These are phyloP conservation scores for Acanthurus tractus DNA, from an alignment of 2,797 vertebrate species.

Conservation along the genomic window DNA sequence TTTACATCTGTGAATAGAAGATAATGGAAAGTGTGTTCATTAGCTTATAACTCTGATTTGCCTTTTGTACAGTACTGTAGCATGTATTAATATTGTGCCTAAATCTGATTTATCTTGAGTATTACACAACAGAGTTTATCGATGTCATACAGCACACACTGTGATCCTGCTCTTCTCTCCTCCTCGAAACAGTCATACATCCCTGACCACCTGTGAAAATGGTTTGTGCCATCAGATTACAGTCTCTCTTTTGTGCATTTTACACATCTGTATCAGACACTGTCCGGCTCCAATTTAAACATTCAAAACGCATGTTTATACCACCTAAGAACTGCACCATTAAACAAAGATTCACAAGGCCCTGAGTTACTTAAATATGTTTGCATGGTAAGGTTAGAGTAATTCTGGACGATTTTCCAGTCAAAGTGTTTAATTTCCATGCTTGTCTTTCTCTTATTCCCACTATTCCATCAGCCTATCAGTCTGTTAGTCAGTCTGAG, in stretches of 20 bases:
- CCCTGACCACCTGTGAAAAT: constrained; percentile 1
- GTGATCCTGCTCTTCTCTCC: not conserved
- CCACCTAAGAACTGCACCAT: not conserved
- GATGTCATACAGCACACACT: not conserved
- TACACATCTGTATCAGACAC: not conserved
- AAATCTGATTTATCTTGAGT: not conserved
- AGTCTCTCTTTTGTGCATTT: not conserved
- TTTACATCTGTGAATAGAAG: not conserved
- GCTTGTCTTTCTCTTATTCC: not conserved
- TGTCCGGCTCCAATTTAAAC: constrained; percentile 1
- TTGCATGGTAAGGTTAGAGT: not conserved
- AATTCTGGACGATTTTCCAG: not conserved
- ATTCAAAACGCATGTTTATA: not conserved
- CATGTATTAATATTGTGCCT: not conserved
- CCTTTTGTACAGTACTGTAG: not conserved
- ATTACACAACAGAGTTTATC: not conserved
- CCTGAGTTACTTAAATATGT: not conserved
- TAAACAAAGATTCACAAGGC: not conserved
- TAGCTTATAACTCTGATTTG: not conserved
- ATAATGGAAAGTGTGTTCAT: not conserved
- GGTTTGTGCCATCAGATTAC: not conserved
- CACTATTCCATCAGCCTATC: not conserved
- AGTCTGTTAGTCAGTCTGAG: constrained; percentile 6
- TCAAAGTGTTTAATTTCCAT: constrained; percentile 14
- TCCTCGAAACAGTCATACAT: not conserved